Base-by-base conservation (phyloP, 2,888 invertebrate genomes). In the Desoria tigrina region DNA sequence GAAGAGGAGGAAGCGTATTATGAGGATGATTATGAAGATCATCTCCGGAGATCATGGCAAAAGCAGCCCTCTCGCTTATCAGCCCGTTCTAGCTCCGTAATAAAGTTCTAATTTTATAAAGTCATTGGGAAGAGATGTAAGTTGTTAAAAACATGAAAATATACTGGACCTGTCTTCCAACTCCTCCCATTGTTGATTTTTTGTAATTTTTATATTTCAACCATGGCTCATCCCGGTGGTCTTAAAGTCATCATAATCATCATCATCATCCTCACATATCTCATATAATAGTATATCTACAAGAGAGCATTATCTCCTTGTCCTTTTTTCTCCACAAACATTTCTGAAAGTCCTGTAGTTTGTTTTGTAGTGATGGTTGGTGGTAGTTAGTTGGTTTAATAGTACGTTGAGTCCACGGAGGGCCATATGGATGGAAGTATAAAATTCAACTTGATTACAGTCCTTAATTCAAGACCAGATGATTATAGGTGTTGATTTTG, bases 401-500 rank as follows among this genome's bases (percentile, higher is more conserved):
- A n/a, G n/a, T n/a, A 32, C 4, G 4, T 32, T 23, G 18, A 18
- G 23, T 55, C 28, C 28, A 27, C 42, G 39, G 42, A 42, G 63
- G 58, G 56, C 58, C 58, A 62, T 62, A 62, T 57, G 58, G 55
- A 65, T 63, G 69, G 63, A 71, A 63, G 69, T 63, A 72, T 67
- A 71, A 75, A 72, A 71, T 68, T 73, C 72, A 65, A 70, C 63
- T 68, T 76, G 75, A 76, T 76, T 76, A 72, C 73, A 76, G 74
- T 76, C 66, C 72, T 76, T 76, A 76, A 76, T 76, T 74, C 73
- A 71, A 72, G 72, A 76, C 73, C 65, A 72, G 74, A 74, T 76
- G 76, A 76, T 76, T 76, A 76, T 74, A 76, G 76, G 76, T 76
- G 76, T 76, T 76, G 74, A 76, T 73, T 72, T 74, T 68, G 45